Evolutionary conservation across 2,797 vertebrate species (phyloP), one percentile per base, ranked within the genome.

Genomic region (Vespertilio murinus): DNA sequence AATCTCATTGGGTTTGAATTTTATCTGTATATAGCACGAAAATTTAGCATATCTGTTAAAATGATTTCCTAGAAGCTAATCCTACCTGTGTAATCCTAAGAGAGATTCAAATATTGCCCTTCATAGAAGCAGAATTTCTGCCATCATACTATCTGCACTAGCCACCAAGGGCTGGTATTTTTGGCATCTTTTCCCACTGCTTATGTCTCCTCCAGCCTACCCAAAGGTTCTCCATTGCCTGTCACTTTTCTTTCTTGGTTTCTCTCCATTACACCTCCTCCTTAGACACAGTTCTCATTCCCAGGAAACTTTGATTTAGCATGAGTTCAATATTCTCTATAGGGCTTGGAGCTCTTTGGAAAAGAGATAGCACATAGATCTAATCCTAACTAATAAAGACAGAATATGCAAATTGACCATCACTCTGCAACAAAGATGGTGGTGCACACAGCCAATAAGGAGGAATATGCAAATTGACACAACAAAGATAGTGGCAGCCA

Each of bases 331-430:
- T 20, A 85, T 88, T 47, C 33, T 91, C 10, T 75, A 33, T 45
- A 74, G 35, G 49, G 56, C 71, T 54, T 54, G 38, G 52, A 71
- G 89, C 40, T 78, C 64, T 91, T 94, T 81, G 69, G 83, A 75
- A 95, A 94, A 92, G 74, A 82, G 82, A 84, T 30, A 33, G 47
- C 87, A n/a, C 35, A 81, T 77, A 94, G 95, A 81, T 65, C 30
- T 75, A 97, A 94, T 54, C 52, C 52, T 54, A 54, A 22, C 7
- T 42, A 42, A 42, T 42, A 42, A 42, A 42, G 42, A 42, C 42
- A 42, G 42, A 52, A 52, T 20, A 52, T 52, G 49, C 49, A 20
- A 52, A 52, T 52, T 54, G 20, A 22, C 52, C 52, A 54, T 54
- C 20, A 22, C 52, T 54, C 52, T 54, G 52, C 8, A 2, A 54